phyloP scores from a whole-genome alignment of 2,113 vertebrate genomes.

The Anarrhichthys ocellatus region DNA sequence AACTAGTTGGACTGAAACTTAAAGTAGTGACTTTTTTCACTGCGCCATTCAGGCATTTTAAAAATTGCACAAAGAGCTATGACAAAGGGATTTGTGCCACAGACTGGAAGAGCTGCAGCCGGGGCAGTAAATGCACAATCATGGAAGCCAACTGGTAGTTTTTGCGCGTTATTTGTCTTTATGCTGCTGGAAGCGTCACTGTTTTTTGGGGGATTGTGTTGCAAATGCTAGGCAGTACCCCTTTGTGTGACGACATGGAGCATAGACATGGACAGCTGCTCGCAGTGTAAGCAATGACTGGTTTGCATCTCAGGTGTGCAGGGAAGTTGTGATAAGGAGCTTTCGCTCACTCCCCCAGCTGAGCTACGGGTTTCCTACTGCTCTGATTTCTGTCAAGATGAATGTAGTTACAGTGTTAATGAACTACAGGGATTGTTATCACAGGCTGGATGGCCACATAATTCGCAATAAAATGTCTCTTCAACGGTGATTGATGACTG shows the following conservation, averaged over 20 bases:
- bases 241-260: background rate
- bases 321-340: background rate
- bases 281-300: background rate
- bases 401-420: constrained; percentile 24
- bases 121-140: background rate
- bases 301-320: background rate
- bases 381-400: constrained; percentile 13
- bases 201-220: constrained; percentile 8
- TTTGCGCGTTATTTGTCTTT: background rate
- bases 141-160: background rate
- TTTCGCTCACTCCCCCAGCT: background rate
- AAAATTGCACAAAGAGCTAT: background rate
- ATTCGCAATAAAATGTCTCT: constrained; percentile 26
- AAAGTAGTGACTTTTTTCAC: background rate
- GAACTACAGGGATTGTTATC: constrained; percentile 18
- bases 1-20: constrained; percentile 1
- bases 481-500: constrained; percentile 44
- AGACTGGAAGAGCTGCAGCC: constrained; percentile 1
- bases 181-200: background rate
- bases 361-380: background rate
- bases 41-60: constrained; percentile 9
- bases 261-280: background rate
- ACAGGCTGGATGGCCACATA: constrained; percentile 9
- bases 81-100: background rate
- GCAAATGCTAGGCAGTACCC: too few species aligned